Base-by-base conservation (phyloP, 2,113 vertebrate genomes). In the Sarotherodon lohbergeri region DNA sequence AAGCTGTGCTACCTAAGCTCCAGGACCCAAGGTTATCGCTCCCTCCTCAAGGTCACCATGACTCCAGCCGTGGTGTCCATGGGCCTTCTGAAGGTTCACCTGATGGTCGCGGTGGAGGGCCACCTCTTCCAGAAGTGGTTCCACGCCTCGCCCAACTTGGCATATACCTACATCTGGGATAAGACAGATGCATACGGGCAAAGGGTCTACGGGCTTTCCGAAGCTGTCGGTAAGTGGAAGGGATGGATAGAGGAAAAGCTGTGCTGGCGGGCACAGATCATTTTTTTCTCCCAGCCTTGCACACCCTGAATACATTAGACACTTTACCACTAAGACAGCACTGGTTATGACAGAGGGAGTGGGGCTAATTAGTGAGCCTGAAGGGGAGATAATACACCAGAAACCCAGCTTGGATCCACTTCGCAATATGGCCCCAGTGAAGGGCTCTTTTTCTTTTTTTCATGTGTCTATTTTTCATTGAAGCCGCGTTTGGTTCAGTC, bases 91-190 rank as follows among this genome's bases (percentile, higher is more conserved):
- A 98, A 98, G 94, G 99, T 99, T 29, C 98, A 99, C 94, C 96
- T 99, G 88, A 99, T 99, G 98, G 99, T 99, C 5, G 98, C 98
- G 0, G 99, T 99, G 24, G 99, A 99, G 94, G 99, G 99, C 1
- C 98, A 99, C 91, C 97, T 99, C 82, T 99, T 99, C 94, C 99
- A 99, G 95, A 99, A 99, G 89, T 98, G 98, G 86, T 99, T 99
- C 94, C 99, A 99, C 54, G 97, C 99, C 16, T 99, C 98, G 7
- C 98, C 98, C 89, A 99, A 99, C 92, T 95, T 99, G 94, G 98
- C 98, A 80, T 99, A 99, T 93, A 99, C 98, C 4, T 99, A 98
- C 95, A 98, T 98, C 94, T 99, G 99, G 99, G 98, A 99, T 92
- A 99, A 99, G 95, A 98, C 98, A 0, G 98, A 99, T 52, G 99